A percentile compares a stretch with the other conserved stretches of the same genome.
Conservation (phyloP, 2,888 invertebrate genomes). For the Polia nebulosa region DNA sequence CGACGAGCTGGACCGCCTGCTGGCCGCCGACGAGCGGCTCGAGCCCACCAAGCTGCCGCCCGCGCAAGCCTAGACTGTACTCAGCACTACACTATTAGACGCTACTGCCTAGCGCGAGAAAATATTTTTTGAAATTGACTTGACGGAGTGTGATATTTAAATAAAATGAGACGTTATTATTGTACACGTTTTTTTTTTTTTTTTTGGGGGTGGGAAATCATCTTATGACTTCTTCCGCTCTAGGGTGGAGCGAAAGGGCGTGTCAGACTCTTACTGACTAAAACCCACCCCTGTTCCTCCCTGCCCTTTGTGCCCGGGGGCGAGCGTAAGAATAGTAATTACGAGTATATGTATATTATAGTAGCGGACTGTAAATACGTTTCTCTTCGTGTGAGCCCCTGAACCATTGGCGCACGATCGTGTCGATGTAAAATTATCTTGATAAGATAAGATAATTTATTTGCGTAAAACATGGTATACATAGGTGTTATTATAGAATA, state of each 20-base stretch:
- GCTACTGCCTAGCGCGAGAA: constrained; percentile 38
- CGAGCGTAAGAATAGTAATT: constrained; percentile 50
- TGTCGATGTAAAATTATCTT: constrained; percentile 69
- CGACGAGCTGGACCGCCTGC: constrained; percentile 93
- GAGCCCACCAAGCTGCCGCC: constrained; percentile 67
- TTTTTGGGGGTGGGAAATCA: too few species aligned
- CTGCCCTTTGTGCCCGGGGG: too few species aligned
- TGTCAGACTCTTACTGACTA: too few species aligned
- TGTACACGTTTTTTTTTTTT: too few species aligned
- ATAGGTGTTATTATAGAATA: too few species aligned
- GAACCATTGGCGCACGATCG: constrained; percentile 68
- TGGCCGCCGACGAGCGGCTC: constrained; percentile 86
- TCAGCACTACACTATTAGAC: too few species aligned
- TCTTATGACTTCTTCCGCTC: too few species aligned
- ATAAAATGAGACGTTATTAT: constrained; percentile 67
- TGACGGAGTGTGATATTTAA: constrained; percentile 73
- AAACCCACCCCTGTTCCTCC: too few species aligned
- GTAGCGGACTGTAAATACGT: constrained; percentile 63
- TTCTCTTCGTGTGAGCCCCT: constrained; percentile 60
- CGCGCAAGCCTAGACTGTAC: constrained; percentile 43
- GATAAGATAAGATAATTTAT: too few species aligned
- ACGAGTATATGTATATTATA: constrained; percentile 69
- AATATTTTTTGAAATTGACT: constrained; percentile 70
- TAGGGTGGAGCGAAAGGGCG: too few species aligned
- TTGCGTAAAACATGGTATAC: too few species aligned